Conservation (phyloP, 2,888 invertebrate species). For the Synergus umbraculus region DNA sequence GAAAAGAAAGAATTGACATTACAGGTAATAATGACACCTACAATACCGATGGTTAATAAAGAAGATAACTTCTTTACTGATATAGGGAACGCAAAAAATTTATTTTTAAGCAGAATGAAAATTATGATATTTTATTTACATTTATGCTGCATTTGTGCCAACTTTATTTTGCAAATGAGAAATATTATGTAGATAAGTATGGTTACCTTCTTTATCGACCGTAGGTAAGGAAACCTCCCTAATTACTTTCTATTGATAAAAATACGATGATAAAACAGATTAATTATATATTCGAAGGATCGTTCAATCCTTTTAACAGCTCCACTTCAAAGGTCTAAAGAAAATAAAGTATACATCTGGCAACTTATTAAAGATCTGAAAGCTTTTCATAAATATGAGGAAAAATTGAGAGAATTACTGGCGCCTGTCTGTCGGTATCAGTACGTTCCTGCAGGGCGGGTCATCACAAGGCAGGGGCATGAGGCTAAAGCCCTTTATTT, state of each 20-base stretch:
- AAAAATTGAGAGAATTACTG: conserved; percentile 82
- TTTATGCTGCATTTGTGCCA: too few species aligned
- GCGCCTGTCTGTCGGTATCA: conserved; percentile 82
- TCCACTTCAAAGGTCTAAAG: conserved; percentile 56
- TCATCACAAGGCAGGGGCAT: conserved; percentile 82
- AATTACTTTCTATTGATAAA: background rate
- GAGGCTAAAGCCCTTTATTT: conserved; percentile 82
- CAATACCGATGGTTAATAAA: background rate
- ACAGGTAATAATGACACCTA: conserved; percentile 22
- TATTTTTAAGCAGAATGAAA: too few species aligned
- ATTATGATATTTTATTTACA: too few species aligned
- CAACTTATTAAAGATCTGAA: conserved; percentile 61
- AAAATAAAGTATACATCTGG: conserved; percentile 59
- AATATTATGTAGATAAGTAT: background rate
- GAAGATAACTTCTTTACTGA: background rate
- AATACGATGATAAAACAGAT: background rate
- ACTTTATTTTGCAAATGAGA: background rate
- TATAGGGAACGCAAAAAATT: background rate
- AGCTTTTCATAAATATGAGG: conserved; percentile 65
- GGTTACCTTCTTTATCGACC: background rate
- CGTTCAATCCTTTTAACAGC: conserved; percentile 64
- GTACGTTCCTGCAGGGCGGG: conserved; percentile 80
- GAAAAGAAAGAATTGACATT: conserved; percentile 42
- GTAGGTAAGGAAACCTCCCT: background rate
- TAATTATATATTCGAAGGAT: conserved; percentile 61